Conservation (phyloP, 2,888 invertebrate genomes). For the Sthenelais limicola region DNA sequence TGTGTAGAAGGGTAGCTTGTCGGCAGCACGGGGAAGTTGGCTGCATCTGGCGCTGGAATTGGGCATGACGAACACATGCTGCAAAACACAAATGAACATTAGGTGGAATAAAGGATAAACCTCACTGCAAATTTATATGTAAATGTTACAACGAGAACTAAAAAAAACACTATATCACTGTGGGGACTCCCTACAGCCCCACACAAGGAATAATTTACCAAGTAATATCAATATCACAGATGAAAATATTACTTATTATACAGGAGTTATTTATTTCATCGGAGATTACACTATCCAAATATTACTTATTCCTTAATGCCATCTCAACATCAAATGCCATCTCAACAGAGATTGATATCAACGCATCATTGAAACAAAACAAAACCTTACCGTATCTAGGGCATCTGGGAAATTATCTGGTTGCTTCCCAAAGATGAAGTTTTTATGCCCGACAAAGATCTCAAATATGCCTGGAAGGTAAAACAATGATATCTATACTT, state of each 20-base stretch:
- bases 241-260: too few relatives aligned
- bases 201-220: too few relatives aligned
- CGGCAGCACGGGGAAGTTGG: constrained; percentile 95
- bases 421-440: constrained; percentile 96
- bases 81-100: constrained; percentile 63
- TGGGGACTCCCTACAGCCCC: too few relatives aligned
- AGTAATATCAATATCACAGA: too few relatives aligned
- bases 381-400: constrained; percentile 87
- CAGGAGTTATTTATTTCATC: too few relatives aligned
- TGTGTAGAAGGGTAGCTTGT: constrained; percentile 98
- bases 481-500: neutral
- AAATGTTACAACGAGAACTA: too few relatives aligned
- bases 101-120: neutral
- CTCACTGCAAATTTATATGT: neutral
- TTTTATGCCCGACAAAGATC: constrained; percentile 96
- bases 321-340: too few relatives aligned
- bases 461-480: constrained; percentile 83
- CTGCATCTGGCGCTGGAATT: constrained; percentile 97
- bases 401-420: constrained; percentile 94
- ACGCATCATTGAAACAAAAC: too few relatives aligned
- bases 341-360: too few relatives aligned
- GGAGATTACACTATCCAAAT: too few relatives aligned
- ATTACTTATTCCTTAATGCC: too few relatives aligned
- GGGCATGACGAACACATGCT: constrained; percentile 99
- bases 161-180: too few relatives aligned